Percentiles rank a stretch among this genome's conserved stretches.
These are phyloP conservation scores for Harpalus rubripes DNA, from an alignment of 2,888 invertebrate genomes.

Conservation along the genomic window DNA sequence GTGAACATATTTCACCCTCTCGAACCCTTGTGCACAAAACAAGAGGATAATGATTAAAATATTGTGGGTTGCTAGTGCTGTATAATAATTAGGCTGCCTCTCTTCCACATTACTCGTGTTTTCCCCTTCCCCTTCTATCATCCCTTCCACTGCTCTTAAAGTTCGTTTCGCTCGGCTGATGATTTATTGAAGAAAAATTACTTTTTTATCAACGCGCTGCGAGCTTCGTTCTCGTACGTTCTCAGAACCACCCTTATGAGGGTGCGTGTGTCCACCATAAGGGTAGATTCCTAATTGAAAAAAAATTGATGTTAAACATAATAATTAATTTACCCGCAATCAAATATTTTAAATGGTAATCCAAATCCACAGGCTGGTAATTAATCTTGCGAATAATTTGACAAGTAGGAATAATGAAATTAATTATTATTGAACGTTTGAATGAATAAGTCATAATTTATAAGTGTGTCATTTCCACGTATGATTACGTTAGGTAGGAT, in stretches of 20 bases:
- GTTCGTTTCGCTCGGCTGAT: slow-evolving; percentile 53
- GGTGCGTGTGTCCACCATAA: slow-evolving; percentile 16
- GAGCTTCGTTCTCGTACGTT: slow-evolving; percentile 13
- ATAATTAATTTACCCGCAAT: slow-evolving; percentile 16
- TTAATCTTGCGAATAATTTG: slow-evolving; percentile 38
- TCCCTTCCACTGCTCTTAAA: slow-evolving; percentile 25
- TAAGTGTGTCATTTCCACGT: slow-evolving; percentile 47
- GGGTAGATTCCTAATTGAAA: slow-evolving; percentile 9
- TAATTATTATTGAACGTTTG: slow-evolving; percentile 22
- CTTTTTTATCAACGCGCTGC: slow-evolving; percentile 55
- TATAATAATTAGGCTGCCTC: background rate
- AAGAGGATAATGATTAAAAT: background rate
- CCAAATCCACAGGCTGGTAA: background rate
- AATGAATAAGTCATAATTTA: slow-evolving; percentile 41
- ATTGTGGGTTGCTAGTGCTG: background rate
- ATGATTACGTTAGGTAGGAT: background rate
- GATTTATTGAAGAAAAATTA: slow-evolving; percentile 60
- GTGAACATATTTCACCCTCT: background rate
- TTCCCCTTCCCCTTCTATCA: background rate
- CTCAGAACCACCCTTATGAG: slow-evolving; percentile 13
- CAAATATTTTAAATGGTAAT: slow-evolving; percentile 16
- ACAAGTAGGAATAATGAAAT: slow-evolving; percentile 30
- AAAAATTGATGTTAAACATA: background rate
- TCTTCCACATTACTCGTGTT: background rate
- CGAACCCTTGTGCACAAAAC: background rate